Evolutionary conservation across 1,140 invertebrate genomes (phyloP), one percentile per base, ranked within the genome.

Genomic region (Phthorimaea operculella): DNA sequence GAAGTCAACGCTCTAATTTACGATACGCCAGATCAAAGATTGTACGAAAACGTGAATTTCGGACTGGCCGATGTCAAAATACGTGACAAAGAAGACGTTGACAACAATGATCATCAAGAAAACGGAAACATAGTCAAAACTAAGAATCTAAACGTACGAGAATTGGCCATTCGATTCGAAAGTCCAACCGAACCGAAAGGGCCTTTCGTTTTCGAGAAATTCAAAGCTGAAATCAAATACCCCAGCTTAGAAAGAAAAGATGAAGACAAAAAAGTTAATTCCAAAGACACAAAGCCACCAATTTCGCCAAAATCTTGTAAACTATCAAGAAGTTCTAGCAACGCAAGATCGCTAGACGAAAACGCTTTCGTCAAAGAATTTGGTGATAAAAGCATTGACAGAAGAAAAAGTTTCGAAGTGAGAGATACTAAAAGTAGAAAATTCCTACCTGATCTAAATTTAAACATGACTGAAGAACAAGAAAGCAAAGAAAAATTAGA

Each of bases 341-440:
- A 92, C 44, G 91, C 92, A 1, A 84, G 92, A 2, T 93, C 92
- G 1, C 66, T 94, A 18, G 92, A 94, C 72, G 90, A 90, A 69
- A 90, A 90, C 57, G 90, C 89, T 4, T 92, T 92, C 58, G 76
- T 89, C 1, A 88, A 89, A 60, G 88, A 91, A 72, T 90, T 90
- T 62, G 88, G 87, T 0, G 59, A 57, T 8, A 73, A 78, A 17
- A 70, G 68, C 54, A 81, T 74, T 33, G 85, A 88, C 48, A 74
- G 77, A 76, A 64, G 87, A 69, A 84, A 87, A 72, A 77, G 84
- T 56, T 62, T 88, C 42, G 88, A 89, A 70, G 87, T 87, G 0
- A 74, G 72, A 52, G 84, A 82, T 58, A 76, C 33, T 52, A 81
- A 62, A 70, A 83, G 69, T 64, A 81, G 68, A 21, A 90, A 90